Evolutionary conservation across 2,797 vertebrate genomes (phyloP), one percentile per base, ranked within the genome.

Genomic region (Choloepus didactylus): DNA sequence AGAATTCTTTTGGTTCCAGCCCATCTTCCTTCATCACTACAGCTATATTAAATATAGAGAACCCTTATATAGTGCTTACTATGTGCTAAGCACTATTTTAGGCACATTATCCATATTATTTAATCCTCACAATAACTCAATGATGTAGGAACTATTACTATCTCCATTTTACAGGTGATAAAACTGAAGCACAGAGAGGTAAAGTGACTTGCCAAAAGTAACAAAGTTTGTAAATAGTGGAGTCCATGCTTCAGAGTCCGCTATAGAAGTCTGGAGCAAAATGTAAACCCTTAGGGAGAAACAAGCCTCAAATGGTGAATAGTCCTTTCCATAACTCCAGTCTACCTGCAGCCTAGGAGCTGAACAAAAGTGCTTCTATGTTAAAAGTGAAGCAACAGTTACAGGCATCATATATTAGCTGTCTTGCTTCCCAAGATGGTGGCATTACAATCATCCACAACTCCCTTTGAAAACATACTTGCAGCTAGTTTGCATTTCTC

Each of bases 41-140:
- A 94, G 84, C 59, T 89, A 76, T 85, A 81, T 93, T 83, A 95
- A 94, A 95, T 91, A 93, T 27, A 92, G 18, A 38, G 27, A 77
- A 56, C 62, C 80, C 31, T 91, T 94, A 21, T 16, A 72, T 85
- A 89, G 49, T 76, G 56, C 59, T 89, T 93, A 64, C 44, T 93
- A 27, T 96, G 62, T 94, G 60, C 35, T 94, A 85, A 87, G 49
- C 66, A 83, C 81, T 66, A 73, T 60, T 89, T 95, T 91, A 92
- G 89, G n/a, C 81, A 73, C 64, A 67, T 92, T 93, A 46, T 46
- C 73, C 96, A 46, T 92, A 93, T 95, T 86, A 91, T 87, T 96
- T 83, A 77, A 69, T 70, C 27, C 38, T 88, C 77, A 79, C 11
- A 79, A 7, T 84, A 89, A 81, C 31, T 93, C 35, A 81, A 72